phyloP scores from a whole-genome alignment of 2,888 invertebrate genomes.

The Diadromus collaris region DNA sequence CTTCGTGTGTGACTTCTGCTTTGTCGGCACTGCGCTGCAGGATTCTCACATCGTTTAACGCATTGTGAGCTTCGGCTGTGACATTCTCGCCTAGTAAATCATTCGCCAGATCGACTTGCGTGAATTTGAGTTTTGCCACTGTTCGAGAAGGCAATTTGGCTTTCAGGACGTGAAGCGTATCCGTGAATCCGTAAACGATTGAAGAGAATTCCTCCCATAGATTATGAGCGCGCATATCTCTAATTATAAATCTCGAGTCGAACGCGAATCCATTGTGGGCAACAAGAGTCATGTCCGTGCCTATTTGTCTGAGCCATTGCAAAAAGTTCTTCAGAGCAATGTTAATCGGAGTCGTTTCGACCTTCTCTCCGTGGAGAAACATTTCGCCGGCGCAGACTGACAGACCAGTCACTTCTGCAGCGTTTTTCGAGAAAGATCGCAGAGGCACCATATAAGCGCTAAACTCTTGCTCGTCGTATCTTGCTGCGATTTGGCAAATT shows the following conservation, averaged over 20 bases:
- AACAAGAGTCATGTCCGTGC: constrained; percentile 5
- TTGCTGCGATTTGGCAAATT: constrained; percentile 21
- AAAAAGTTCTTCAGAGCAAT: not conserved
- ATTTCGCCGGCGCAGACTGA: not conserved
- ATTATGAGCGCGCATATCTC: not conserved
- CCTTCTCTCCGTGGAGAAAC: not conserved
- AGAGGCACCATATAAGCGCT: constrained; percentile 8
- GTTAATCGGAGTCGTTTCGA: constrained; percentile 8
- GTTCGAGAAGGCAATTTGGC: not conserved
- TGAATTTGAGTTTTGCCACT: not conserved
- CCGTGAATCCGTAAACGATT: not conserved
- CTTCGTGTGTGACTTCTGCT: no score
- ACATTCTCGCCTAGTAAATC: constrained; percentile 5
- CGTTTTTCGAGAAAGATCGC: not conserved
- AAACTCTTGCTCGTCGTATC: not conserved
- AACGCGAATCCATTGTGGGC: constrained; percentile 20
- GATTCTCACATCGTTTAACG: constrained; percentile 1
- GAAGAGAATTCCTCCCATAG: constrained; percentile 4
- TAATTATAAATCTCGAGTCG: not conserved
- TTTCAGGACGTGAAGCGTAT: not conserved
- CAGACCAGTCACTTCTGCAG: not conserved
- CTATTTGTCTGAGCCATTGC: not conserved
- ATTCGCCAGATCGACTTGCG: constrained; percentile 6
- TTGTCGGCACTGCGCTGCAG: not conserved
- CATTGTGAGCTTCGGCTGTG: constrained; percentile 11